Base-by-base conservation (phyloP, 2,888 invertebrate genomes). In the Phalera bucephala region DNA sequence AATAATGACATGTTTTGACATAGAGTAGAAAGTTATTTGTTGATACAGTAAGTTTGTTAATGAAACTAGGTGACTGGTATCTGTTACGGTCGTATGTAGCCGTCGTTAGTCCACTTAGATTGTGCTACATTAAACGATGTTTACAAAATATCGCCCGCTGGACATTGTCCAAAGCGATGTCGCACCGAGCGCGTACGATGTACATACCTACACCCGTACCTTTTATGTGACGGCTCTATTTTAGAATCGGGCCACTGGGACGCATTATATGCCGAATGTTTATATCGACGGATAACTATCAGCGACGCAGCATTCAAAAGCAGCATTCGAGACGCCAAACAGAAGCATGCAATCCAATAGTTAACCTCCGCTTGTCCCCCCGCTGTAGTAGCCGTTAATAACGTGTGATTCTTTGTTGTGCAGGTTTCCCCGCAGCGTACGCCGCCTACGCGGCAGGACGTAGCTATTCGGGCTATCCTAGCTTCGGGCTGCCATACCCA, bases 401-500 rank as follows among this genome's bases (percentile, higher is more conserved):
- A 57, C 42, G 49, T 75, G 58, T 74, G 52, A 52, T 75, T 75
- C 58, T 87, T 86, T 83, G 79, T 85, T 87, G 66, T 57, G 52
- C 93, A 97, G 97, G 97, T 93, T 97, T 97, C 91, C 96, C 97
- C 92, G 96, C 97, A 88, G 97, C 97, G 78, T 97, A 97, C 91
- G 97, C 97, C 91, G 97, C 97, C 82, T 97, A 97, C 91, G 97
- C 97, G 92, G 96, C 97, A 87, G 96, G 97, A 90, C 95, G 97
- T 91, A 96, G 97, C 89, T 97, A 97, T 92, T 96, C 97, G 92
- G 96, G 97, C 92, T 97, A 97, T 93, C 96, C 97, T 92, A 96
- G 97, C 94, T 97, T 97, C 93, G 97, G 97, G 93, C 96, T 97
- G 91, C 97, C 97, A 88, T 97, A 97, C 92, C 97, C 97, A 87